Evolutionary conservation across 2,113 vertebrate genomes (phyloP), one percentile per base, ranked within the genome.

Genomic region (Vulpes lagopus): DNA sequence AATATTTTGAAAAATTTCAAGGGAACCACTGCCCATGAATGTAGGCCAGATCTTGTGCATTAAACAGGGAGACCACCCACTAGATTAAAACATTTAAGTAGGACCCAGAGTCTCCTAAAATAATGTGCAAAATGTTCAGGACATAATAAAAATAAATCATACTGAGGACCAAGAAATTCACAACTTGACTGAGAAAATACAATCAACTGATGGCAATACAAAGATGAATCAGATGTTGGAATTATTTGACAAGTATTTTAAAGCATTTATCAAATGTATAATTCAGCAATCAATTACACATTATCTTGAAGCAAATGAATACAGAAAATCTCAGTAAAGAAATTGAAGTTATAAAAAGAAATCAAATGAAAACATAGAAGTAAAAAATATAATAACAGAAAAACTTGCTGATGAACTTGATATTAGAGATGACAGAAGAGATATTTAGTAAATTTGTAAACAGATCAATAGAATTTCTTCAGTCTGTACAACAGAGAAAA

Each of bases 21-120:
- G 51, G 67, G 22, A 73, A n/a, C 23, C 30, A 49, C 7, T 59
- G 30, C 9, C 22, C 15, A 51, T 5, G 62, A n/a, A 60, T 59
- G 23, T 57, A 43, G 27, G 17, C 25, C 53, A 71, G 23, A 71
- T 32, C 17, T 27, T 59, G 4, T 81, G 19, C 23, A 59, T 53
- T 71, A 71, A 53, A 12, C 15, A 49, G 8, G 35, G 64, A 59
- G 35, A 59, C 49, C 59, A n/a, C 25, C 51, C 38, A 35, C 6
- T 82, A n/a, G 79, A 62, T 78, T 64, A 15, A 91, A 71, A 92
- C 32, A 82, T 79, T 35, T 90, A 90, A 79, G 64, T 64, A 79
- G 38, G 38, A 64, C 4, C 49, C 59, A 64, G 30, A 79, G 20
- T 25, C 30, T 35, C 35, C 27, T 81, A 82, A 69, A 4, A 43